Percentiles rank a stretch among this genome's conserved stretches.
These are phyloP conservation scores for Xiphophorus hellerii DNA, from an alignment of 2,113 vertebrate genomes.

Conservation along the genomic window DNA sequence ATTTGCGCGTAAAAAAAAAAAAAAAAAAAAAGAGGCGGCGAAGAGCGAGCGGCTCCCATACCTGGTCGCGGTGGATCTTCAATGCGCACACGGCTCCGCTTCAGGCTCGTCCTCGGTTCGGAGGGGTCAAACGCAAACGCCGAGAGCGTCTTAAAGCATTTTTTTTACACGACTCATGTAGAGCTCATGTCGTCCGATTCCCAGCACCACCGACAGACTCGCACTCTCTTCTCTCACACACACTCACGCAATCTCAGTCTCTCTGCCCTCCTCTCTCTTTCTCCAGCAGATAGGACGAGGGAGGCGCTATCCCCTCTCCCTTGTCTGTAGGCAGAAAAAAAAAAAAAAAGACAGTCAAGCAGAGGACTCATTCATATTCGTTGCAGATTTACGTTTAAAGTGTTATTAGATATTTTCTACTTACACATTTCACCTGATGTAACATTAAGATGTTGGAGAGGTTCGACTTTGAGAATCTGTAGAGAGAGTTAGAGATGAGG, in stretches of 20 bases:
- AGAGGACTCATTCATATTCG: not conserved
- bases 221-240: constrained; percentile 28
- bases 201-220: constrained; percentile 59
- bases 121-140: constrained; percentile 62
- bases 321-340: constrained; percentile 20
- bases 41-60: constrained; percentile 51
- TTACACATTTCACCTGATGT: not conserved
- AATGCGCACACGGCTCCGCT: constrained; percentile 45
- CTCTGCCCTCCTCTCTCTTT: constrained; percentile 36
- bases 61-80: constrained; percentile 64
- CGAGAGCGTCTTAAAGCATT: constrained; percentile 74
- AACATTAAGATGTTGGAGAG: not conserved
- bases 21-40: constrained; percentile 5
- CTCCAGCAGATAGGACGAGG: constrained; percentile 72
- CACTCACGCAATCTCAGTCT: constrained; percentile 41
- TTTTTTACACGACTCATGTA: constrained; percentile 78
- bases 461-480: not conserved
- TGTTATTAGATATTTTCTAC: not conserved
- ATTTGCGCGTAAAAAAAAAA: constrained; percentile 3
- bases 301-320: constrained; percentile 73
- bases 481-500: not conserved
- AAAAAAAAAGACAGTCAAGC: not conserved
- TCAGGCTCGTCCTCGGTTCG: constrained; percentile 67
- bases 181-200: constrained; percentile 76
- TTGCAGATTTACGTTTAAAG: not conserved